Base-by-base conservation (phyloP, 2,888 invertebrate species). In the Eristalinus sepulchralis region DNA sequence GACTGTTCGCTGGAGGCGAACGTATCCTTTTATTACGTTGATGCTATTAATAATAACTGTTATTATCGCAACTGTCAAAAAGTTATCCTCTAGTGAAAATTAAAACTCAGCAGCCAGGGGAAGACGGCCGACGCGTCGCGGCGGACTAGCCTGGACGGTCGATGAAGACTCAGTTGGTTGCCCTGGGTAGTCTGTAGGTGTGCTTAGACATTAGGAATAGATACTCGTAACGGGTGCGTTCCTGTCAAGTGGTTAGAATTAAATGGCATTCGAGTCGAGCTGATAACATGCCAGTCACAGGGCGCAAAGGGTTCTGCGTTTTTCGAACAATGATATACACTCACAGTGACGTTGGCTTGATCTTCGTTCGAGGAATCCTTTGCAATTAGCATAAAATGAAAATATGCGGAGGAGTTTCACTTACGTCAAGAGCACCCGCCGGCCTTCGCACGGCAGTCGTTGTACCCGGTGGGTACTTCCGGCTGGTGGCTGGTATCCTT, bases 351-450 rank as follows among this genome's bases (percentile, higher is more conserved):
- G 4, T 5, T 27, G 5, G 24, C n/a, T 27, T n/a, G 47, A 17
- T 27, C 24, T n/a, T 11, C 53, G 53, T 34, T 31, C 33, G 10
- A 70, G 68, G 55, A 84, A 66, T 75, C 22, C 66, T 5, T 80
- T 70, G 62, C 76, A 85, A 85, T 85, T 85, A 85, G 72, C 76
- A 85, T 85, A 81, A 81, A 81, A 81, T 77, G 62, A 39, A 84
- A 80, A 80, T 83, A 75, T 66, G 47, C 70, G 20, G 3, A 57
- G 24, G 71, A 13, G 57, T 20, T 1, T 6, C 47, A 17, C 8
- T 47, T n/a, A 17, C 47, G 47, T 47, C 47, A 39, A 39, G 4
- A 39, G 4, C 39, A 47, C 1, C 47, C 47, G 47, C 1, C 17
- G 6, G 1, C 8, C 8, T 8, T 17, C 47, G 17, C 34, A 34